Evolutionary conservation across 2,888 invertebrate genomes (phyloP).

Genomic region (Ectobius pallidus): DNA sequence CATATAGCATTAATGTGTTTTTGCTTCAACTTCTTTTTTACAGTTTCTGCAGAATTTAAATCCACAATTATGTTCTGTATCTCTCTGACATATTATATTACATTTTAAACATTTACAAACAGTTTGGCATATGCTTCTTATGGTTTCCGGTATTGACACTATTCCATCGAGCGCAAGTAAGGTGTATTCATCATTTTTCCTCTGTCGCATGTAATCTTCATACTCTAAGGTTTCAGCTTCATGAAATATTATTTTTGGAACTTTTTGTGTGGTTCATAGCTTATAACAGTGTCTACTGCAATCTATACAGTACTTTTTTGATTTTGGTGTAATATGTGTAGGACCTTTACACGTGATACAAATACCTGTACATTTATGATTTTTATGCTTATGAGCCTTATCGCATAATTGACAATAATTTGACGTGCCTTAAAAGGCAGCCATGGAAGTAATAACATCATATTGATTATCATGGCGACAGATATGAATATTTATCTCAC

Average conservation of each 20-base stretch:
- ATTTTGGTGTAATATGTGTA: neutral
- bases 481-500: neutral
- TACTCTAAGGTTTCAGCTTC: too few relatives aligned
- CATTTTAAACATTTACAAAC: neutral
- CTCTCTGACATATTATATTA: neutral
- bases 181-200: neutral
- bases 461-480: neutral
- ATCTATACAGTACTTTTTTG: neutral
- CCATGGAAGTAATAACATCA: neutral
- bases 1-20: neutral
- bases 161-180: neutral
- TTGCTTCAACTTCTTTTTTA: neutral
- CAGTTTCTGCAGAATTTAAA: neutral
- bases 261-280: neutral
- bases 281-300: too few relatives aligned
- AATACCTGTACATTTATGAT: neutral
- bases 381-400: too few relatives aligned
- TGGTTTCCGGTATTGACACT: too few relatives aligned
- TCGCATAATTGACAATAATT: neutral
- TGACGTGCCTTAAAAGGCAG: too few relatives aligned
- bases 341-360: neutral
- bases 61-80: neutral
- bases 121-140: neutral
- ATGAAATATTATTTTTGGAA: neutral
- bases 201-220: too few relatives aligned